Evolutionary conservation across 2,113 vertebrate genomes (phyloP), one percentile per base, ranked within the genome.

Genomic region (Crotalus horridus): DNA sequence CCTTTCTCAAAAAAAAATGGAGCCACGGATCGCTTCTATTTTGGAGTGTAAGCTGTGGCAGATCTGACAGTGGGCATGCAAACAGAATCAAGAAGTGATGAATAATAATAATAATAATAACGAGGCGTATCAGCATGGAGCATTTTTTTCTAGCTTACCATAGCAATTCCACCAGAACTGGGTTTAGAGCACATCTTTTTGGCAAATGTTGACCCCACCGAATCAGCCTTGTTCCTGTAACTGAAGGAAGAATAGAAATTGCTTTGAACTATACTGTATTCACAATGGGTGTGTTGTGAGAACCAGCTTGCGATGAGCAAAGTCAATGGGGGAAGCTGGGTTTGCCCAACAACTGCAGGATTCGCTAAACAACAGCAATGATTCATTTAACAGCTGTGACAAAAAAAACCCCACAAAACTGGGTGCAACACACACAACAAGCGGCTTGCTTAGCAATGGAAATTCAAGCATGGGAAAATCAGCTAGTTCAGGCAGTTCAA

Each of bases 151-250:
- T 2, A 4, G 0, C 20, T 0, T 96, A 97, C 96, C 97, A 97
- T 59, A 87, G 93, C 96, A 74, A 97, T 54, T 51, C 93, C 96
- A 92, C 89, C 92, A 9, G 96, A 89, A 3, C 92, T 92, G 20
- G 93, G 93, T 90, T 61, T 92, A 46, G 94, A 20, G 26, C 96
- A 97, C n/a, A 94, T 91, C 61, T 92, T 94, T 85, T 94, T 91
- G 0, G 93, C 92, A 88, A 95, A 97, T 3, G 93, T 93, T 5
- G 95, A 89, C 91, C 96, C 97, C 33, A 95, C 8, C 0, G 91
- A 95, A 54, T 10, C 55, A 88, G 93, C 21, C 55, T 87, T 33
- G 6, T 96, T 92, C 85, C 93, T 94, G 69, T 95, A 96, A 88
- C 97, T 97, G 95, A 87, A 15, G 51, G 90, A 85, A 94, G 85